Evolutionary conservation across 2,797 vertebrate genomes (phyloP), one percentile per base, ranked within the genome.

Genomic region (Craterocephalus amniculus): DNA sequence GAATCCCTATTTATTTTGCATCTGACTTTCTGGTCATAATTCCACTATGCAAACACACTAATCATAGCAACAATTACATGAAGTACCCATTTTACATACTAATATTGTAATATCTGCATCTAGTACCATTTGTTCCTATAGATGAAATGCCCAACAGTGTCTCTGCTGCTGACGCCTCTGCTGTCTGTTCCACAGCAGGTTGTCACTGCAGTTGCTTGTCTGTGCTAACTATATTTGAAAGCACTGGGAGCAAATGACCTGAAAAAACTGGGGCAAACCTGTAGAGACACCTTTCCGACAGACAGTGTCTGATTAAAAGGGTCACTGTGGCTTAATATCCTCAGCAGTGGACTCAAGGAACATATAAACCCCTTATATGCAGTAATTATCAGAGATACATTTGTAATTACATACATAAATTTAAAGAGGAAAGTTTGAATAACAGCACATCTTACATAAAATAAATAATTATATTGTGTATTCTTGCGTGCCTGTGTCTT

Each of bases 241-340:
- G 9, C 55, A 22, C 38, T 24, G 0, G 38, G 26, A 67, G 40
- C 22, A 29, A 57, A 74, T 67, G 71, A 76, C 52, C 78, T 75
- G 49, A 62, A 74, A 36, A 65, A 80, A 81, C 40, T 75, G 49
- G 72, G 68, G 1, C 71, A 81, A 75, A 80, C 72, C 72, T 83
- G 74, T 72, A 54, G 38, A 79, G 83, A 60, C 2, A 29, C 14
- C 10, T 20, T 32, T 4, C 26, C 51, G 45, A 69, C 22, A 26
- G 27, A 48, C 29, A 31, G 11, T 29, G 11, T 31, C 2, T 61
- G 38, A 27, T 63, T 63, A 26, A 58, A 62, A 75, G 48, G 32
- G 26, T 83, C 38, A 51, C 57, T 49, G 12, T 60, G 68, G 55
- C 34, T 57, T 26, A 52, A 60, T 60, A 32, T 45, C 58, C 49